Base-by-base conservation (phyloP, 2,113 vertebrate genomes). In the Chionodraco myersi region DNA sequence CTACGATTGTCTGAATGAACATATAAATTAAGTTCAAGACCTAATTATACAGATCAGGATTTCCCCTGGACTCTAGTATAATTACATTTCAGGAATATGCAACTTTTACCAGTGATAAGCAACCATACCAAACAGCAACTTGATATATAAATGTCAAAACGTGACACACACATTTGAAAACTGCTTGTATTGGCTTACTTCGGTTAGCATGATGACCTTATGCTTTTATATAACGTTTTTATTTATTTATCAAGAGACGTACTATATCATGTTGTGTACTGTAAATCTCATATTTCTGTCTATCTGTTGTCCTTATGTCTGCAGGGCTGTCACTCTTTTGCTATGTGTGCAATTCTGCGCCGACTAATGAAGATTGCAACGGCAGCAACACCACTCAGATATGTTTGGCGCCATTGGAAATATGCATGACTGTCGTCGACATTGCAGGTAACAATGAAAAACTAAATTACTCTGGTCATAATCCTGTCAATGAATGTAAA, bases 361-460 rank as follows among this genome's bases (percentile, higher is more conserved):
- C 75, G 58, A 89, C 82, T n/a, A 94, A 93, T 45, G 78, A 82
- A 1, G 30, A 68, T n/a, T 94, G 94, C 72, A 67, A 67, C 64
- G 3, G 0, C 23, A 95, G 92, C 87, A 30, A 45, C 15, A 87
- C 56, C 70, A 72, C 18, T 6, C 77, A 83, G 72, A 30, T 52
- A 34, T 93, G 93, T 23, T 73, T 68, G 54, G 12, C 62, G 16
- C 92, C 87, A 0, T 83, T 85, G 54, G 80, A 93, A 84, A 93
- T 88, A 1, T 94, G 94, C 86, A 94, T 94, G 93, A 94, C 91
- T 18, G 57, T 49, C 0, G 53, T 93, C 2, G 91, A 84, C 92
- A 87, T 8, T 26, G 11, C 30, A 11, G 93, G 94, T 94, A 83
- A 89, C n/a, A 77, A 18, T 30, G 21, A 36, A 16, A 30, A 10